phyloP scores from a whole-genome alignment of 2,888 invertebrate species.

The Polylopha cassiicola region DNA sequence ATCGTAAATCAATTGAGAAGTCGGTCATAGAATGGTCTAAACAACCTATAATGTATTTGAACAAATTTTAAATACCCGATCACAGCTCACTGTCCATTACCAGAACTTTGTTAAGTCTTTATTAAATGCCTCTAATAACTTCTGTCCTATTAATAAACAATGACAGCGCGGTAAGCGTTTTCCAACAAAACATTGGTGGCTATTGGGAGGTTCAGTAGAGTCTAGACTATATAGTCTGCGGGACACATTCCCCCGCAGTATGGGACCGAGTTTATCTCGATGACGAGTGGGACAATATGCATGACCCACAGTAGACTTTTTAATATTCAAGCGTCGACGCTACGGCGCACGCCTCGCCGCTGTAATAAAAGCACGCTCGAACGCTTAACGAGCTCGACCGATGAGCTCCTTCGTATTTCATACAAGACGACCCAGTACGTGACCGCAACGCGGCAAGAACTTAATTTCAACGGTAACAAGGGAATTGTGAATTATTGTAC shows the following conservation, averaged over 20 bases:
- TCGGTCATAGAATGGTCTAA: no score
- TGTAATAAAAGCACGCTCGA: conserved; percentile 75
- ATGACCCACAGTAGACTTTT: conserved; percentile 64
- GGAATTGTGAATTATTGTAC: conserved; percentile 62
- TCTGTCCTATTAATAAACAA: no score
- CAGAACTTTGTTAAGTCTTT: no score
- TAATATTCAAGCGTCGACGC: conserved; percentile 70
- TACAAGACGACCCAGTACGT: conserved; percentile 69
- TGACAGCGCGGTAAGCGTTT: no score
- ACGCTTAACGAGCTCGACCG: conserved; percentile 73
- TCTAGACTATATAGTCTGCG: not conserved
- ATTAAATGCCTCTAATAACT: no score
- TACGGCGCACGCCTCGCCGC: conserved; percentile 63
- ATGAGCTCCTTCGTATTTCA: conserved; percentile 75
- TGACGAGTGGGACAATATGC: conserved; percentile 59
- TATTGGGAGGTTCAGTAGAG: no score
- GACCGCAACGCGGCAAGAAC: conserved; percentile 60
- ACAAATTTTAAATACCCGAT: no score
- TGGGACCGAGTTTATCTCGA: conserved; percentile 30
- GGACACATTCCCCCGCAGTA: conserved; percentile 9
- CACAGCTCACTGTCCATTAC: no score
- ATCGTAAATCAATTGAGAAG: conserved; percentile 10
- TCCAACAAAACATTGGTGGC: no score
- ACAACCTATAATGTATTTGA: no score
- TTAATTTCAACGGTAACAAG: conserved; percentile 54